Conservation (phyloP, 2,113 vertebrate genomes). For the Brevimyrus niger region DNA sequence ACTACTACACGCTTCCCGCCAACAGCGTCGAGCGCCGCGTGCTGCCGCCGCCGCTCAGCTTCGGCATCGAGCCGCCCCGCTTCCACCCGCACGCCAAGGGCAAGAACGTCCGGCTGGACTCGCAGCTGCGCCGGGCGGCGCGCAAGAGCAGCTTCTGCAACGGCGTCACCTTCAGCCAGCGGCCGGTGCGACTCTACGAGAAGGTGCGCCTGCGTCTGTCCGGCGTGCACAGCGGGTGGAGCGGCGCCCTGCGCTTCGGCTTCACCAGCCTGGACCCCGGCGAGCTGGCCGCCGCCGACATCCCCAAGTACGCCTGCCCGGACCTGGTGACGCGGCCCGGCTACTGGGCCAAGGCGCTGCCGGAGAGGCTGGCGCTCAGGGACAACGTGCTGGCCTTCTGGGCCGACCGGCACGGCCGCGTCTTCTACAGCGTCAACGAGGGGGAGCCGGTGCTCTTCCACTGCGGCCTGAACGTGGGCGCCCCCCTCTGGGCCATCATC, state of each 20-base stretch:
- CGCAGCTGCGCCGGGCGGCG: constrained; percentile 81
- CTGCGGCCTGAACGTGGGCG: constrained; percentile 88
- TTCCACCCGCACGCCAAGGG: constrained; percentile 95
- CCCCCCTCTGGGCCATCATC: constrained; percentile 94
- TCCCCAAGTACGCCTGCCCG: constrained; percentile 96
- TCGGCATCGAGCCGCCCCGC: constrained; percentile 72
- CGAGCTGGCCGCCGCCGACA: constrained; percentile 77
- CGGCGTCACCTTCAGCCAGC: constrained; percentile 90
- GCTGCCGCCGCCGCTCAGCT: constrained; percentile 52
- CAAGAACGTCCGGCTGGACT: constrained; percentile 89
- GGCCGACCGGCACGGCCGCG: constrained; percentile 89
- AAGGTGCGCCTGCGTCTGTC: constrained; percentile 86
- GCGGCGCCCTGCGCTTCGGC: constrained; percentile 89
- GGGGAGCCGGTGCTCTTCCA: constrained; percentile 93
- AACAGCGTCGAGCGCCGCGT: constrained; percentile 72
- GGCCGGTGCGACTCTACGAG: constrained; percentile 89
- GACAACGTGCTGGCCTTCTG: constrained; percentile 94
- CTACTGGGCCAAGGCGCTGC: constrained; percentile 97
- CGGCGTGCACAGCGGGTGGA: constrained; percentile 90
- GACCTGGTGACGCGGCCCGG: constrained; percentile 90
- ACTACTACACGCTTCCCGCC: constrained; percentile 76
- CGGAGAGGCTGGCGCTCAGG: constrained; percentile 82
- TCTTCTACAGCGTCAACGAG: constrained; percentile 94
- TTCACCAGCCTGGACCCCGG: constrained; percentile 91
- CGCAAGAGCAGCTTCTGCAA: constrained; percentile 97